Base-by-base conservation (phyloP, 1,140 invertebrate species). In the Phymorhynchus buccinoides region DNA sequence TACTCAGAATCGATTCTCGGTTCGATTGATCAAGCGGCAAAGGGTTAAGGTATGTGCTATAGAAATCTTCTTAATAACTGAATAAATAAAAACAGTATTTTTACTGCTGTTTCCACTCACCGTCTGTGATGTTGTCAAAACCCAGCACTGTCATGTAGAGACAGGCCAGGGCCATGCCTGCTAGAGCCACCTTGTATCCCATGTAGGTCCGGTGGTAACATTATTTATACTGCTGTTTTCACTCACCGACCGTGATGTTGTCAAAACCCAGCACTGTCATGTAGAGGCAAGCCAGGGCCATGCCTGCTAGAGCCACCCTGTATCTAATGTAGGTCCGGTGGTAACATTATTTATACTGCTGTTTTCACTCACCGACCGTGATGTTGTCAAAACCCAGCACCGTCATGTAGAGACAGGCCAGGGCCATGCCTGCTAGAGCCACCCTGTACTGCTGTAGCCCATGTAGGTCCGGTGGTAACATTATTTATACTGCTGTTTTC, bases 371-470 rank as follows among this genome's bases (percentile, higher is more conserved):
- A 94, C 94, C 94, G 73, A 91, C 93, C 68, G 94, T 95, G 71
- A 95, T 93, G 80, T 92, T 93, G 88, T 95, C 95, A 91, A 95
- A 95, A 6, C 94, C 93, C 9, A 95, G 89, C 0, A 95, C 95
- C 30, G 95, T 95, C 94, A 95, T 94, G 88, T 94, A 95, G 7
- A 95, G 89, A 27, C 91, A 89, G 18, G 94, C 92, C 22, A 95
- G 88, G 1, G 90, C 94, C 1, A 95, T 85, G 22, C 95, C 95
- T 37, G 95, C 94, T 85, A 91, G 90, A 7, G 91, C 87, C 9
- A 94, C 91, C 7, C 89, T 87, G 83, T n/a, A n/a, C n/a, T n/a
- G n/a, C n/a, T n/a, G n/a, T 94, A 93, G 12, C 85, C 87, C 85
- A 94, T 92, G 87, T 94, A 95, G 0, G 88, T 89, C 48, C 88